Conservation (phyloP, 2,888 invertebrate species). For the Deroplatys truncata region DNA sequence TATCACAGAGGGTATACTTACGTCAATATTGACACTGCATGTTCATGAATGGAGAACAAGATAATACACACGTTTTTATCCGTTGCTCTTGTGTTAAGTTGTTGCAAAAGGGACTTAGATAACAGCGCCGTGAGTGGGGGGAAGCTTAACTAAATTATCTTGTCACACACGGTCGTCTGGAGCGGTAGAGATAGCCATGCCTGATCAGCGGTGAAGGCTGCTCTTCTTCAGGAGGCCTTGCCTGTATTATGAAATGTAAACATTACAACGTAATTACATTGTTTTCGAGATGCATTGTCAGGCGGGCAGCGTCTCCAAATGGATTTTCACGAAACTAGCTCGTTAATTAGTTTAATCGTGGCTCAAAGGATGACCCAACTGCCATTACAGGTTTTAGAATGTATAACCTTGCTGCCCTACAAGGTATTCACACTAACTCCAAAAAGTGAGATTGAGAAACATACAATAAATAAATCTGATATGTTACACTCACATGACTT, state of each 20-base stretch:
- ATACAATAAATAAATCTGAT: no score
- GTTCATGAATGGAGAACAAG: background rate
- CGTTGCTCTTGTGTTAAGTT: background rate
- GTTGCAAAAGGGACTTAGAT: background rate
- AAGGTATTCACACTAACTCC: no score
- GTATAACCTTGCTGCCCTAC: no score
- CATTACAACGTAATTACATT: background rate
- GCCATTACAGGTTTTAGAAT: no score
- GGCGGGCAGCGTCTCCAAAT: background rate
- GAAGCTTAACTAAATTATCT: background rate
- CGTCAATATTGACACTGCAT: background rate
- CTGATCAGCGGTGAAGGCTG: background rate
- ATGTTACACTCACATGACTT: no score
- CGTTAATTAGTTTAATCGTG: background rate
- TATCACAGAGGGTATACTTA: background rate
- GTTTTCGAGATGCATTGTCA: background rate
- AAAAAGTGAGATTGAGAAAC: no score
- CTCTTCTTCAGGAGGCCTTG: background rate
- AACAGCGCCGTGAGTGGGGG: background rate
- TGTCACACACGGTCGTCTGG: background rate
- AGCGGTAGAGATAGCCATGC: background rate
- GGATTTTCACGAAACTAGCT: background rate
- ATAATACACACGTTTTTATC: background rate
- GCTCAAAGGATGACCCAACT: background rate
- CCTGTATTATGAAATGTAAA: background rate